Conservation (phyloP, 2,113 vertebrate genomes). For the Laticauda laticaudata region DNA sequence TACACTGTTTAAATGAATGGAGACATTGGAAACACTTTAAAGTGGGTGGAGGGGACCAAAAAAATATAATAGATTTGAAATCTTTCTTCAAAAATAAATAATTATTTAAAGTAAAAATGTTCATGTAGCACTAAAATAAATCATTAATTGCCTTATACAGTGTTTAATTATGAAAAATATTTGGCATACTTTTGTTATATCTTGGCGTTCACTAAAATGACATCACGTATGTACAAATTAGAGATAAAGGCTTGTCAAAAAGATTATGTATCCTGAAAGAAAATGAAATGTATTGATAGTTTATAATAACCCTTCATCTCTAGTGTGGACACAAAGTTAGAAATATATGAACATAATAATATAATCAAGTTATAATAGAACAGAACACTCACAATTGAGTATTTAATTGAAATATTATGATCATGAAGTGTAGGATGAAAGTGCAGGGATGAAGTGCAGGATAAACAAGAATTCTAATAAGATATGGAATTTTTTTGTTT, state of each 20-base stretch:
- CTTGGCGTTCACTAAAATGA: slow-evolving; percentile 8
- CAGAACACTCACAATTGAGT: slow-evolving; percentile 42
- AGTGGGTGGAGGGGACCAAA: neutral
- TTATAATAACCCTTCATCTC: slow-evolving; percentile 42
- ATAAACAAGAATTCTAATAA: slow-evolving; percentile 25
- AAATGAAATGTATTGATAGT: neutral
- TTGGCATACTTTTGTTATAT: neutral
- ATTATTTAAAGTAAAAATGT: neutral
- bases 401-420: slow-evolving; percentile 25
- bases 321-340: slow-evolving; percentile 45
- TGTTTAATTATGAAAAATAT: neutral
- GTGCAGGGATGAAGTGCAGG: neutral
- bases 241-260: neutral
- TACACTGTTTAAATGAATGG: neutral
- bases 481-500: neutral
- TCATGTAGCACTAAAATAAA: neutral
- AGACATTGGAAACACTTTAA: neutral
- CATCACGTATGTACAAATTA: neutral
- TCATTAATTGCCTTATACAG: neutral
- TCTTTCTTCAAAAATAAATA: slow-evolving; percentile 4
- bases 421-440: slow-evolving; percentile 21
- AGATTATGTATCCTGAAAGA: neutral
- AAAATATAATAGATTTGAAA: neutral
- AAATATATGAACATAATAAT: slow-evolving; percentile 33
- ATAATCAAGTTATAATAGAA: slow-evolving; percentile 24